Conservation (phyloP, 2,888 invertebrate genomes). For the Rhingia campestris region DNA sequence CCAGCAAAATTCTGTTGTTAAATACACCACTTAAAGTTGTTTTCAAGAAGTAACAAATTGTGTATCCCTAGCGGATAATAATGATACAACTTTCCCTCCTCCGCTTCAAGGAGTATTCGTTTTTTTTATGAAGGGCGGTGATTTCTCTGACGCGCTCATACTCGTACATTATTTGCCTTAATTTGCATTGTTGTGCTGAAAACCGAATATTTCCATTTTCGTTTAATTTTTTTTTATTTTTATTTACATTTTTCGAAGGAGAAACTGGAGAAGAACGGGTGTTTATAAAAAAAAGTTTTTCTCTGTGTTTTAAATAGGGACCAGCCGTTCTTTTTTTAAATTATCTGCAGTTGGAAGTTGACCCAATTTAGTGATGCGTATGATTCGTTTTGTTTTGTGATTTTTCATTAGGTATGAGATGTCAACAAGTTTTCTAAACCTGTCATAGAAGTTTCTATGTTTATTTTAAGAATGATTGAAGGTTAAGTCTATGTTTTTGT, state of each 20-base stretch:
- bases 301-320: not conserved
- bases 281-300: constrained; percentile 44
- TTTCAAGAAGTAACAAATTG: not conserved
- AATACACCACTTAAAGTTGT: constrained; percentile 15
- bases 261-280: not conserved
- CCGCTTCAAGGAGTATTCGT: not conserved
- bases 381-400: too few species aligned
- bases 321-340: too few species aligned
- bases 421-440: too few species aligned
- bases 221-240: constrained; percentile 8
- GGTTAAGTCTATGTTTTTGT: too few species aligned
- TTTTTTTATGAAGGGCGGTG: too few species aligned
- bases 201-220: constrained; percentile 32
- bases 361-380: too few species aligned
- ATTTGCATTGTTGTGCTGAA: constrained; percentile 39
- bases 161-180: constrained; percentile 11
- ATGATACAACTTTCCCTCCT: constrained; percentile 21
- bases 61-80: constrained; percentile 3
- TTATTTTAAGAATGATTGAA: too few species aligned
- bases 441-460: too few species aligned
- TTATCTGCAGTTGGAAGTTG: too few species aligned
- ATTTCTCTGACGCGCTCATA: too few species aligned
- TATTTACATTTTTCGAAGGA: not conserved
- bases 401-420: too few species aligned
- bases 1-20: constrained; percentile 26